Conservation (phyloP, 1,140 invertebrate species). For the Magallana ariakensis region DNA sequence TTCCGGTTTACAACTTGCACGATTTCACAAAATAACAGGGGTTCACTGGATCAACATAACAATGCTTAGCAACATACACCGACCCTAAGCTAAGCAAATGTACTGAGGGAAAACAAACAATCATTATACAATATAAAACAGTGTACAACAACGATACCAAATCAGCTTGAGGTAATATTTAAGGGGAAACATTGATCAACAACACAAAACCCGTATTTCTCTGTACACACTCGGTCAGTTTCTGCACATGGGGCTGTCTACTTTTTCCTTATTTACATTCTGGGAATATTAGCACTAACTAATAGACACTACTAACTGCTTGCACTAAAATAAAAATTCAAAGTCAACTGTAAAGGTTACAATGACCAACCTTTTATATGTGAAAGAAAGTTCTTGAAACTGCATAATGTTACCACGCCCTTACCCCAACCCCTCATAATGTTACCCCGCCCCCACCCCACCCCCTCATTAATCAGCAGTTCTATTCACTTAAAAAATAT, state of each 20-base stretch:
- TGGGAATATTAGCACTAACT: constrained; percentile 8
- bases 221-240: constrained; percentile 8
- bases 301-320: constrained; percentile 21
- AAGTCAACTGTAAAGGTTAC: not conserved
- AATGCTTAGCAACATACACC: not conserved
- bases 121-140: constrained; percentile 25
- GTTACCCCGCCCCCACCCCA: no score
- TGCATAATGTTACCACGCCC: not conserved
- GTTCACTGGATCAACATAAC: not conserved
- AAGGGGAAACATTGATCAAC: constrained; percentile 17
- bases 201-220: constrained; percentile 33
- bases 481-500: not conserved
- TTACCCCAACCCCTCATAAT: no score
- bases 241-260: not conserved
- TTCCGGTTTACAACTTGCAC: not conserved
- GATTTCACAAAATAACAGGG: not conserved
- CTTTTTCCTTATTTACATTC: not conserved
- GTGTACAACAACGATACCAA: constrained; percentile 7
- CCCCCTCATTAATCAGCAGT: not conserved
- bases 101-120: not conserved
- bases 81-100: not conserved
- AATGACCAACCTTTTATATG: not conserved
- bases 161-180: not conserved
- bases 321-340: not conserved
- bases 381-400: not conserved